phyloP scores from a whole-genome alignment of 2,113 vertebrate species.

The Leucopsar rothschildi region DNA sequence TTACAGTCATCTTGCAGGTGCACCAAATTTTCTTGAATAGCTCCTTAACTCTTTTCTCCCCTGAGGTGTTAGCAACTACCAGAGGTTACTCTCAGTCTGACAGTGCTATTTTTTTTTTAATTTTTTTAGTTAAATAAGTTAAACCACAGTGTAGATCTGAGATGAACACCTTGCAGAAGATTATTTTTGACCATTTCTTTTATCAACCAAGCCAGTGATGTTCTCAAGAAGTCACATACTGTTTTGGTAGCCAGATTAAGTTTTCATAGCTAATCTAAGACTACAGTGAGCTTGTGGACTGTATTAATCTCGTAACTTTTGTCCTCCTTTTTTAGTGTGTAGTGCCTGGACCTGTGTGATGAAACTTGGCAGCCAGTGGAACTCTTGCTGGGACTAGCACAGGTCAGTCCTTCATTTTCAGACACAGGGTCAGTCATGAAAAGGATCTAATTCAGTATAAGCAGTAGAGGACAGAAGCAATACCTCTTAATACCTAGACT shows the following conservation, averaged over 20 bases:
- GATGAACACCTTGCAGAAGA: background rate
- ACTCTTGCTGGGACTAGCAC: background rate
- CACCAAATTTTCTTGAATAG: background rate
- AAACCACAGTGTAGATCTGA: background rate
- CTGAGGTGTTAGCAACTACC: background rate
- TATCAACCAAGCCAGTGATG: background rate
- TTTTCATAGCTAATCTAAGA: background rate
- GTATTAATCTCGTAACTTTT: accelerated
- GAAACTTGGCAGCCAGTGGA: background rate
- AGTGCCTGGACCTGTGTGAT: background rate
- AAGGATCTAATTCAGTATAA: background rate
- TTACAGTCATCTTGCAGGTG: background rate
- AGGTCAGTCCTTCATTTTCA: background rate
- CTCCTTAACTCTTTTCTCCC: background rate
- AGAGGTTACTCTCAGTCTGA: background rate
- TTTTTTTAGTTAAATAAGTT: background rate
- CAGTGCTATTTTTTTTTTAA: background rate
- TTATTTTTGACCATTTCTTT: background rate
- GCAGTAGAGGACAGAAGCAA: background rate
- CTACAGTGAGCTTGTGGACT: background rate
- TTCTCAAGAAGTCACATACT: background rate
- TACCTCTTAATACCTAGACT: background rate
- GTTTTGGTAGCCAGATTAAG: background rate
- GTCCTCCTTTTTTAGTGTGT: background rate
- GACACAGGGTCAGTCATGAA: background rate